These are phyloP conservation scores for Siniperca obscura DNA, from an alignment of 2,797 vertebrate genomes.

Conservation along the genomic window DNA sequence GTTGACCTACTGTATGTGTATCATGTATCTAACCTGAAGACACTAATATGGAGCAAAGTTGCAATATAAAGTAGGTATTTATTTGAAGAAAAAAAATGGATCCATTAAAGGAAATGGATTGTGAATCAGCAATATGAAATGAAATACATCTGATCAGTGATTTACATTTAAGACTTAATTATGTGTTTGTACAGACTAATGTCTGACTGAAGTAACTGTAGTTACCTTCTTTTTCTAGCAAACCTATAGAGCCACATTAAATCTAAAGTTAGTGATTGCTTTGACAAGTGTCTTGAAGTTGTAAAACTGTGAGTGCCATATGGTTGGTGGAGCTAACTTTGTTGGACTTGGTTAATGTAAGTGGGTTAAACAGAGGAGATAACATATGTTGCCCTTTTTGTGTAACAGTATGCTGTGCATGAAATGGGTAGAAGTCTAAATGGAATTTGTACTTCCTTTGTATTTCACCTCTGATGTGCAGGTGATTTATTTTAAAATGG, in stretches of 20 bases:
- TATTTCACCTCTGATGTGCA: conserved; percentile 84
- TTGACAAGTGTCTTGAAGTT: conserved; percentile 79
- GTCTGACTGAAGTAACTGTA: conserved; percentile 68
- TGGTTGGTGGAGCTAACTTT: conserved; percentile 77
- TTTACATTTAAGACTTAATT: conserved; percentile 35
- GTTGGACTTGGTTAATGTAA: conserved; percentile 78
- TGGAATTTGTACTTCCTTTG: conserved; percentile 85
- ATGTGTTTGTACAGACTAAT: conserved; percentile 75
- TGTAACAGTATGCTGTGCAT: conserved; percentile 86
- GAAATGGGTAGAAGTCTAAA: conserved; percentile 82
- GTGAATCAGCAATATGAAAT: conserved; percentile 45
- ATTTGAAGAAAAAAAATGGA: conserved; percentile 40
- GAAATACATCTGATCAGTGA: conserved; percentile 49
- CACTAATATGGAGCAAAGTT: conserved; percentile 70
- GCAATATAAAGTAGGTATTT: conserved; percentile 78
- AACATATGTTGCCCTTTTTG: conserved; percentile 78
- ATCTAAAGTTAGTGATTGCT: conserved; percentile 68
- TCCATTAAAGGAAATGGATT: conserved; percentile 48
- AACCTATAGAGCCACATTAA: conserved; percentile 68
- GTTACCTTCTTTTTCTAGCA: conserved; percentile 17
- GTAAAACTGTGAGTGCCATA: conserved; percentile 79
- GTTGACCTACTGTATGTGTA: conserved; percentile 63
- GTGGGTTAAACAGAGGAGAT: conserved; percentile 80
- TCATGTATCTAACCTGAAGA: conserved; percentile 58
- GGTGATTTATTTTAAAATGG: conserved; percentile 90